Percentiles rank a stretch among this genome's conserved stretches.
Conservation (phyloP, 2,113 vertebrate species). For the Phoxinus phoxinus region DNA sequence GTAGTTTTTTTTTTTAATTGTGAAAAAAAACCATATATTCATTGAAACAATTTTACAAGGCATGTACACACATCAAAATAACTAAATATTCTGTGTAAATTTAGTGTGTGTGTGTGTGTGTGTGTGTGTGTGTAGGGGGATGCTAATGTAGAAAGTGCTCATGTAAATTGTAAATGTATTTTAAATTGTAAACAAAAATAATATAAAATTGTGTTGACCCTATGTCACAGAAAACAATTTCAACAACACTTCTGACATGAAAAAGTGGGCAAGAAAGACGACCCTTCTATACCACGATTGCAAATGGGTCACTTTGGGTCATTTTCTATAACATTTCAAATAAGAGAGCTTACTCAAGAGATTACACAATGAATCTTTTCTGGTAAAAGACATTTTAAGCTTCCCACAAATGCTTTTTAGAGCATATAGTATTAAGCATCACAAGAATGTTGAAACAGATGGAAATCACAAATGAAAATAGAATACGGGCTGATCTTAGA, state of each 20-base stretch:
- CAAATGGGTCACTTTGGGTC: slow-evolving; percentile 31
- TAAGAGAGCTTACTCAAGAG: slow-evolving; percentile 42
- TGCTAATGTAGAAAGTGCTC: no score
- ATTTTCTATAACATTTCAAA: slow-evolving; percentile 21
- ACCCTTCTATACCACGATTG: background rate
- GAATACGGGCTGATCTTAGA: background rate
- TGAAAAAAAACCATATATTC: no score
- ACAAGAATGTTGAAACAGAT: background rate
- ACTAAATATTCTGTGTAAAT: background rate
- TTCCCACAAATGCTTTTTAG: slow-evolving; percentile 4
- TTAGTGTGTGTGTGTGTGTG: background rate
- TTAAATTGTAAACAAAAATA: background rate
- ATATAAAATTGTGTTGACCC: no score
- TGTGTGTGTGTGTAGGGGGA: no score
- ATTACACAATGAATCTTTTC: slow-evolving; percentile 46
- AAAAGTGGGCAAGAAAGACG: background rate
- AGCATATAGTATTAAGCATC: background rate
- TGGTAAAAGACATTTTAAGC: slow-evolving; percentile 21
- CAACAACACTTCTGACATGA: background rate
- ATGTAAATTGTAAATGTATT: no score
- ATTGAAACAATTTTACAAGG: background rate
- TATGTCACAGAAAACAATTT: background rate
- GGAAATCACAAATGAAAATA: background rate
- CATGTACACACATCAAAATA: background rate
- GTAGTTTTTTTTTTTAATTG: background rate